phyloP scores from a whole-genome alignment of 2,797 vertebrate species.

The Gymnothorax javanicus region DNA sequence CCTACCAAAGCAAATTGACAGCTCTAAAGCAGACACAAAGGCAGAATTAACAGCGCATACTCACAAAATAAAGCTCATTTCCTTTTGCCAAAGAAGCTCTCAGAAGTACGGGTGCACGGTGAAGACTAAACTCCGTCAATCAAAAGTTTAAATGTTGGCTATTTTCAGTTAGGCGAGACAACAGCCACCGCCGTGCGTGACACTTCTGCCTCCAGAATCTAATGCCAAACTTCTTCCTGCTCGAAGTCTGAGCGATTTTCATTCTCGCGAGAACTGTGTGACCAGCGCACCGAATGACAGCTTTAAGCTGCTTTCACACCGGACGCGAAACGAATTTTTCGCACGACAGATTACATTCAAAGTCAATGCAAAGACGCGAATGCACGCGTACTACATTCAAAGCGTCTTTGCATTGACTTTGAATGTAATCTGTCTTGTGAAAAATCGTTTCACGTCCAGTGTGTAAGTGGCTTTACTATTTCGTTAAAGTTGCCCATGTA shows the following conservation, averaged over 20 bases:
- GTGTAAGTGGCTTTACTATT: too few relatives aligned
- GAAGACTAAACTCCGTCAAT: background rate
- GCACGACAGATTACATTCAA: too few relatives aligned
- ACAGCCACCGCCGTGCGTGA: conserved; percentile 26
- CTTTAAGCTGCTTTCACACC: too few relatives aligned
- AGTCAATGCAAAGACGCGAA: too few relatives aligned
- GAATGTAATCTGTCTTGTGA: too few relatives aligned
- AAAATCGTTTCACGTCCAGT: too few relatives aligned
- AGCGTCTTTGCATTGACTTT: too few relatives aligned
- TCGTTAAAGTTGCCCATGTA: too few relatives aligned
- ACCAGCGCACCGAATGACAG: background rate
- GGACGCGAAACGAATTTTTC: too few relatives aligned
- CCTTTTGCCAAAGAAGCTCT: background rate
- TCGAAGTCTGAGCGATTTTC: conserved; percentile 33
- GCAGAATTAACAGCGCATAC: conserved; percentile 12
- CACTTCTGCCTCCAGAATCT: conserved; percentile 7
- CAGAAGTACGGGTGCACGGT: background rate
- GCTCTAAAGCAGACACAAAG: conserved; percentile 27
- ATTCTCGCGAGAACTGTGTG: conserved; percentile 42
- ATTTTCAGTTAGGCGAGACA: conserved; percentile 9
- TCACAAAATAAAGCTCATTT: conserved; percentile 39
- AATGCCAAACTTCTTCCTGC: conserved; percentile 26
- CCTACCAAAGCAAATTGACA: conserved; percentile 17
- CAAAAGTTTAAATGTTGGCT: background rate
- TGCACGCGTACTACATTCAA: too few relatives aligned